Evolutionary conservation across 2,888 invertebrate species (phyloP).

Genomic region (Apantesis nais): DNA sequence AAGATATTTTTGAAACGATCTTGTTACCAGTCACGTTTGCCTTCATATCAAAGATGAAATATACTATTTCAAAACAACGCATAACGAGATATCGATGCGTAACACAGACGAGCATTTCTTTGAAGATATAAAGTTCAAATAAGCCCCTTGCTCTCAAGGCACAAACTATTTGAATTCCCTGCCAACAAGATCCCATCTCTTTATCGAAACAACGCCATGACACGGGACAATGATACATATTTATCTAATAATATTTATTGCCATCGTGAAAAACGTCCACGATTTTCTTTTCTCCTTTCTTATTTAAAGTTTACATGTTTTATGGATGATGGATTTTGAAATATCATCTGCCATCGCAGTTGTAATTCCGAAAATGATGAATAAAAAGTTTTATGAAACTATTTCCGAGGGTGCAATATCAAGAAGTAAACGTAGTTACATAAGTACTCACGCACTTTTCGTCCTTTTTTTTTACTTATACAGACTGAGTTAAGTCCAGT

Average conservation of each 20-base stretch:
- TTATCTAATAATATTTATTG: constrained; percentile 83
- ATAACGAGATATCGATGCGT: constrained; percentile 61
- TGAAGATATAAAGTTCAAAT: constrained; percentile 51
- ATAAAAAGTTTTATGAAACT: neutral
- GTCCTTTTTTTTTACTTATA: neutral
- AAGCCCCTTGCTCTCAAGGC: constrained; percentile 55
- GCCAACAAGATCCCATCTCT: constrained; percentile 54
- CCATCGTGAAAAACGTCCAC: constrained; percentile 65
- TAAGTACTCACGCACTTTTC: neutral
- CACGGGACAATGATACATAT: constrained; percentile 81
- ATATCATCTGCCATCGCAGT: constrained; percentile 28
- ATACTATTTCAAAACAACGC: constrained; percentile 50
- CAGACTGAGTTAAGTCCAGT: constrained; percentile 4
- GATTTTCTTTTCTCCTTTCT: constrained; percentile 72
- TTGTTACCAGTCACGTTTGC: constrained; percentile 32
- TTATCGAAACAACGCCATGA: constrained; percentile 65
- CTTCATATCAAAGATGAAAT: constrained; percentile 39
- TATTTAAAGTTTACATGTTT: constrained; percentile 79
- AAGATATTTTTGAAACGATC: constrained; percentile 23
- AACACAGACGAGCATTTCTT: constrained; percentile 56
- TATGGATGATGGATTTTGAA: constrained; percentile 54
- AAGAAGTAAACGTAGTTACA: neutral
- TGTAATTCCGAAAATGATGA: constrained; percentile 27
- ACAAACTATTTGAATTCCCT: constrained; percentile 71
- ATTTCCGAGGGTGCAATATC: neutral